Percentiles rank a stretch among this genome's conserved stretches.
These are phyloP conservation scores for Drosophila suzukii DNA, from an alignment of 1,140 invertebrate species.

Conservation along the genomic window DNA sequence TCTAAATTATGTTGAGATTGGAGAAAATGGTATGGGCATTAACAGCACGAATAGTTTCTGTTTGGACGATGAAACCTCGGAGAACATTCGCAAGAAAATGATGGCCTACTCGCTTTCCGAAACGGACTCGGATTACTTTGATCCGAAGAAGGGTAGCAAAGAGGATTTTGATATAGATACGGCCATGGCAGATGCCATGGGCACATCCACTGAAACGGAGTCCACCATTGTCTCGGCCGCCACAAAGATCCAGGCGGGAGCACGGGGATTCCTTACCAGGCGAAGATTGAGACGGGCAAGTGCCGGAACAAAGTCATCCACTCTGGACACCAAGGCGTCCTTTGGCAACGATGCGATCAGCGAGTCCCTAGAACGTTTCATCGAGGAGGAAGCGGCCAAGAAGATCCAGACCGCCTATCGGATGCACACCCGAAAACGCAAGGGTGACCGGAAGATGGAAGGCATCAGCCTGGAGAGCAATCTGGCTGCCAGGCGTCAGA, in stretches of 20 bases:
- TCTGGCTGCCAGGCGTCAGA: conserved; percentile 66
- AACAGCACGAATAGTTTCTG: conserved; percentile 57
- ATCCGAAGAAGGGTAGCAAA: conserved; percentile 35
- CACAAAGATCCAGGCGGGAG: conserved; percentile 78
- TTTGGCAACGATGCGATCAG: conserved; percentile 82
- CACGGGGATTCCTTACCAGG: conserved; percentile 67
- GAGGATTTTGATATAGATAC: conserved; percentile 78
- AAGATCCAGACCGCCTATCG: conserved; percentile 67
- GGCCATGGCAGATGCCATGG: conserved; percentile 67
- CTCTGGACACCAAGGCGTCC: conserved; percentile 66
- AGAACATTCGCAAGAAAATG: conserved; percentile 80
- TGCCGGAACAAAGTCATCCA: conserved; percentile 68
- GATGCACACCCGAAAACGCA: conserved; percentile 42
- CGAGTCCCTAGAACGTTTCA: conserved; percentile 78
- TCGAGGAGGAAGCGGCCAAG: conserved; percentile 73
- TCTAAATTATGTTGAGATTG: conserved; percentile 36
- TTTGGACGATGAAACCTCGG: conserved; percentile 74
- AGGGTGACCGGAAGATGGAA: conserved; percentile 23
- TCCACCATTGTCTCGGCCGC: conserved; percentile 80
- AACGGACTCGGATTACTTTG: conserved; percentile 73
- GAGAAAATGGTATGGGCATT: conserved; percentile 8
- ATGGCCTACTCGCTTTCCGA: conserved; percentile 80
- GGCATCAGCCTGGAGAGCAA: conserved; percentile 59
- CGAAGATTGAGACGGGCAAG: conserved; percentile 67
- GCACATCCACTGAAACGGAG: conserved; percentile 81